A percentile compares a stretch with the other conserved stretches of the same genome.
These are phyloP conservation scores for Aspidiotus rigidus DNA, from an alignment of 2,888 invertebrate genomes.

Conservation along the genomic window DNA sequence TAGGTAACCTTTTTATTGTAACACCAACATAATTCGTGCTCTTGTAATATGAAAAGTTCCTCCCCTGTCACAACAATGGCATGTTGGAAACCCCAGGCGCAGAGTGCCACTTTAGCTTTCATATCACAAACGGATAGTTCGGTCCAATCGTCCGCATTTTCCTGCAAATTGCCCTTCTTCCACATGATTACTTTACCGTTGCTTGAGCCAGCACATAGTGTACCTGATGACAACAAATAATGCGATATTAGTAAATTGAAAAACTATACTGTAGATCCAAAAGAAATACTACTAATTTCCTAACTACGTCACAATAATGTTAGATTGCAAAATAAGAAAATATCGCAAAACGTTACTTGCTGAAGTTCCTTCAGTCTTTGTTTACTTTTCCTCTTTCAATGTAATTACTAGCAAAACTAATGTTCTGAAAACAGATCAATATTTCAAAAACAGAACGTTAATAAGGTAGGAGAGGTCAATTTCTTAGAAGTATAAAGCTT, in stretches of 20 bases:
- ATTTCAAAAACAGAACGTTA: too few species aligned
- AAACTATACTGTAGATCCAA: background rate
- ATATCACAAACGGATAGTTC: constrained; percentile 55
- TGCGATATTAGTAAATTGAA: background rate
- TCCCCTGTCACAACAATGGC: constrained; percentile 47
- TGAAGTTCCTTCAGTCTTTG: too few species aligned
- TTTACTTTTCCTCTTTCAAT: too few species aligned
- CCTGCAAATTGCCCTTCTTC: constrained; percentile 47
- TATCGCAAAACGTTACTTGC: too few species aligned
- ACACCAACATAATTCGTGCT: constrained; percentile 40
- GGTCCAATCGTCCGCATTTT: constrained; percentile 59
- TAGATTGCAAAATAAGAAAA: constrained; percentile 9
- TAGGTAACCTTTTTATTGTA: constrained; percentile 34
- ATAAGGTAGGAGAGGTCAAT: too few species aligned
- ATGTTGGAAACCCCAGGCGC: constrained; percentile 73
- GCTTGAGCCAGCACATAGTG: constrained; percentile 82
- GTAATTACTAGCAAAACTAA: too few species aligned
- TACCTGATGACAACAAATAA: constrained; percentile 45
- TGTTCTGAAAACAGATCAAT: too few species aligned
- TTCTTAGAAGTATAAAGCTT: too few species aligned
- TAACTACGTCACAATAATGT: too few species aligned
- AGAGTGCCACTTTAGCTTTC: constrained; percentile 38
- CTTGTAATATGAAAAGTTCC: constrained; percentile 68
- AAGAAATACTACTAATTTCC: constrained; percentile 17
- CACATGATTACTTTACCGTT: constrained; percentile 82